Base-by-base conservation (phyloP, 2,888 invertebrate genomes). In the Leptinotarsa peninsularis region DNA sequence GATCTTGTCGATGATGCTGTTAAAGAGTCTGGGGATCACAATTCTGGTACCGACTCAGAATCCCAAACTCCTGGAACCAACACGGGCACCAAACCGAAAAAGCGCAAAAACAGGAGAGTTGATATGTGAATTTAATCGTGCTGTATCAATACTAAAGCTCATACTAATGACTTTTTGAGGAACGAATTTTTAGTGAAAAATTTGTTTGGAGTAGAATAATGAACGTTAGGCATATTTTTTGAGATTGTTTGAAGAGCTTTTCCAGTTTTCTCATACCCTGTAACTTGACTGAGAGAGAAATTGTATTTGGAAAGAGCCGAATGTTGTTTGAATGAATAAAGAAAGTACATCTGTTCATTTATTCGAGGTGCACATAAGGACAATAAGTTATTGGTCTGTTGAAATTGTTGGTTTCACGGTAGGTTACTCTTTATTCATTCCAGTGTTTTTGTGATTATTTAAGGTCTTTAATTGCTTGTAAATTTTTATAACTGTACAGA, bases 1-100 rank as follows among this genome's bases (percentile, higher is more conserved):
- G 94, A 94, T 84, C 89, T 94, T 0, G 90, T 93, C 0, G 94
- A 94, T 80, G 94, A 93, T 79, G 88, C 85, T 14, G 73, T 52
- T 56, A 78, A 80, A 43, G 79, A 79, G n/a, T 80, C 78, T 17
- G 81, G 75, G 0, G 77, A 67, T 49, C 60, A 67, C 23, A 75
- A 79, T 58, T 78, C 80, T 15, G 76, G 76, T 21, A 76, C 75
- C 7, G 80, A 78, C 56, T 79, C 80, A 10, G 79, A 80, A 67
- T 27, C 58, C 23, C 75, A 76, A 71, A 73, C 77, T 17, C 56
- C 72, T 1, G 71, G 23, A 1, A 66, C 23, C 2, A 68, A 60
- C 27, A 67, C 67, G 10, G 72, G 67, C 58, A 70, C 74, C 21
- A 83, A 81, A 74, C 66, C 80, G 21, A 82, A 83, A 70, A 83